A percentile compares a stretch with the other conserved stretches of the same genome.
These are phyloP conservation scores for Nomada goodeniana DNA, from an alignment of 2,888 invertebrate genomes.

Conservation along the genomic window DNA sequence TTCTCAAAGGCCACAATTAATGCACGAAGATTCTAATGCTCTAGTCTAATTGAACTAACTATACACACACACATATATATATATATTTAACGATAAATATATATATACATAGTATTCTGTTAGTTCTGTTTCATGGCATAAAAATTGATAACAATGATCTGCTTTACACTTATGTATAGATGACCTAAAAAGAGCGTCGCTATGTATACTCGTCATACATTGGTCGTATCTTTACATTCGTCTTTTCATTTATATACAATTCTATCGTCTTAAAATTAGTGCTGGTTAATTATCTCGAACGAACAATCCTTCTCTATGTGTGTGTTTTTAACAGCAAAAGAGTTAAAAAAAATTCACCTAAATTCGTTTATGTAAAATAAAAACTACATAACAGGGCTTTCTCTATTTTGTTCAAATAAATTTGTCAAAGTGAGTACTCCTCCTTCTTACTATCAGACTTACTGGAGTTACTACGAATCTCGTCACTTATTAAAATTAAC, in stretches of 20 bases:
- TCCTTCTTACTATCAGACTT: constrained; percentile 18
- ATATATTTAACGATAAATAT: too few species aligned
- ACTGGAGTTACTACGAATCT: too few species aligned
- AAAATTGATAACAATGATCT: constrained; percentile 39
- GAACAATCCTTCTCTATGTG: neutral
- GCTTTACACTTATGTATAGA: constrained; percentile 30
- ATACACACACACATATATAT: neutral
- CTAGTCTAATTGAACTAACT: constrained; percentile 57
- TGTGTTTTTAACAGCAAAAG: neutral
- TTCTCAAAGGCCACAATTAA: constrained; percentile 40
- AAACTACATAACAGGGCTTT: constrained; percentile 2
- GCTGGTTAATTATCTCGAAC: neutral
- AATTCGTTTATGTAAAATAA: constrained; percentile 11
- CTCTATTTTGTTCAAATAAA: neutral
- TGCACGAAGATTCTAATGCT: constrained; percentile 38
- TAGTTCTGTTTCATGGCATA: constrained; percentile 40
- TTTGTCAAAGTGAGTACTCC: neutral
- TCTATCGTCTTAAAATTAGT: constrained; percentile 14
- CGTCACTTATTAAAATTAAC: neutral
- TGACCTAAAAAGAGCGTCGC: constrained; percentile 14
- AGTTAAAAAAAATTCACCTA: neutral
- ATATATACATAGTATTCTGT: constrained; percentile 15
- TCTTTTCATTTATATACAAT: constrained; percentile 16
- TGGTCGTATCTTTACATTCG: constrained; percentile 24
- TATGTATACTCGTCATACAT: constrained; percentile 13